Evolutionary conservation across 1,140 invertebrate genomes (phyloP).

Genomic region (Brachionus manjavacas): DNA sequence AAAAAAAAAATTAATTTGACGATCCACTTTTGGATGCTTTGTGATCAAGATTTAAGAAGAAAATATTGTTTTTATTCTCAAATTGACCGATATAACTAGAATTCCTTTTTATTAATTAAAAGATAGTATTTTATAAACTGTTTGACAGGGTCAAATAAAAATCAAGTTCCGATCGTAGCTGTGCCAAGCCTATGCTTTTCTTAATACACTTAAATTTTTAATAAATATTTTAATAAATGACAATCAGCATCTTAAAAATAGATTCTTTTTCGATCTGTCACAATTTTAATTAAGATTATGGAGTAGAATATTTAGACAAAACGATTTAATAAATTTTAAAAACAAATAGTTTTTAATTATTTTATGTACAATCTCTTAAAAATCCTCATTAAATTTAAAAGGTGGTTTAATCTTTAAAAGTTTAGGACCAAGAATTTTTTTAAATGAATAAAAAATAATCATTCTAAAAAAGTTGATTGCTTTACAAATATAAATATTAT

Average conservation of each 20-base stretch:
- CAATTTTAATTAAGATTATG: neutral
- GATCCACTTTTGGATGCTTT: neutral
- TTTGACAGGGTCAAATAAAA: neutral
- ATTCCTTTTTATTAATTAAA: neutral
- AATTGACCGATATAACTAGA: neutral
- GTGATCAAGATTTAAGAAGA: neutral
- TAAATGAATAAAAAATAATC: too few species aligned
- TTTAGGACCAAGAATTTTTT: too few species aligned
- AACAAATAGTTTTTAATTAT: neutral
- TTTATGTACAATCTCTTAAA: neutral
- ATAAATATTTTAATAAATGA: neutral
- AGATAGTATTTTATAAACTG: neutral
- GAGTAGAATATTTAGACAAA: neutral
- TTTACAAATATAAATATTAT: too few species aligned
- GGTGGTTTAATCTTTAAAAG: too few species aligned
- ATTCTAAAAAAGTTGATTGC: too few species aligned
- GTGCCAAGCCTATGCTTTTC: neutral
- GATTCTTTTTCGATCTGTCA: neutral
- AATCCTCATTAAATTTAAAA: too few species aligned
- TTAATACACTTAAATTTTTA: neutral
- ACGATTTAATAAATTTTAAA: neutral
- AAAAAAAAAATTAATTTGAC: neutral
- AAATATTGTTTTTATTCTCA: neutral
- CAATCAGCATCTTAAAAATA: neutral
- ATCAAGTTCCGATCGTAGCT: neutral